phyloP scores from a whole-genome alignment of 1,140 invertebrate genomes.

The Aradophagus sp. region DNA sequence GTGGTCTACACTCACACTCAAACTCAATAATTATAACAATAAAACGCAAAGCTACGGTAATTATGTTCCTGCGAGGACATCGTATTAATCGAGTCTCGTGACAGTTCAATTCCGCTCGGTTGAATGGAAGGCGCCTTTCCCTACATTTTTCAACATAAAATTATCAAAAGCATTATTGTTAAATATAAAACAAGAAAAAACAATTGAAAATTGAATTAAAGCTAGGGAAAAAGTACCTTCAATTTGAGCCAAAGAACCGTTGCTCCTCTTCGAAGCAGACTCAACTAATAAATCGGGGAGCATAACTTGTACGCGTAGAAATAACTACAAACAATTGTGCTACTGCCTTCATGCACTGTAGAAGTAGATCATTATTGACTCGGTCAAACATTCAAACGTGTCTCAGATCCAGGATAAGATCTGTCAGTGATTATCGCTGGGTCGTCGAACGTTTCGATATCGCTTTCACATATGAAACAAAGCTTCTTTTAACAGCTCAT shows the following conservation, averaged over 20 bases:
- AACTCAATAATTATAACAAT: conserved; percentile 38
- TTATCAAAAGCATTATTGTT: no score
- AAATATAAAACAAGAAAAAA: no score
- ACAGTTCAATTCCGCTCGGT: conserved; percentile 24
- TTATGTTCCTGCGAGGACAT: conserved; percentile 57
- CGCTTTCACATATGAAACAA: neutral
- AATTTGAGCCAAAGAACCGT: conserved; percentile 5
- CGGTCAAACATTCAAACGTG: conserved; percentile 31
- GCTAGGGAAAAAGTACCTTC: no score
- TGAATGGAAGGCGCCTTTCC: no score
- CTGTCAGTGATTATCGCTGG: conserved; percentile 35
- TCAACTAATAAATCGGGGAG: conserved; percentile 49
- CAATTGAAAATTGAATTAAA: no score
- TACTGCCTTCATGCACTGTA: conserved; percentile 64
- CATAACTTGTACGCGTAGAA: conserved; percentile 51
- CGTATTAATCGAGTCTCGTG: conserved; percentile 43
- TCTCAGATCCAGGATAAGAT: conserved; percentile 36
- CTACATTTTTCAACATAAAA: no score
- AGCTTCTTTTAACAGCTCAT: neutral
- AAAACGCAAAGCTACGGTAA: conserved; percentile 48
- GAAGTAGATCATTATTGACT: conserved; percentile 58
- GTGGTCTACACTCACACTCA: conserved; percentile 14
- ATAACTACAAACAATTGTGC: conserved; percentile 59
- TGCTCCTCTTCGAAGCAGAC: conserved; percentile 49
- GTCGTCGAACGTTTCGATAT: conserved; percentile 20